A percentile compares a stretch with the other conserved stretches of the same genome.
These are phyloP conservation scores for Gavialis gangeticus DNA, from an alignment of 2,113 vertebrate species.

Conservation along the genomic window DNA sequence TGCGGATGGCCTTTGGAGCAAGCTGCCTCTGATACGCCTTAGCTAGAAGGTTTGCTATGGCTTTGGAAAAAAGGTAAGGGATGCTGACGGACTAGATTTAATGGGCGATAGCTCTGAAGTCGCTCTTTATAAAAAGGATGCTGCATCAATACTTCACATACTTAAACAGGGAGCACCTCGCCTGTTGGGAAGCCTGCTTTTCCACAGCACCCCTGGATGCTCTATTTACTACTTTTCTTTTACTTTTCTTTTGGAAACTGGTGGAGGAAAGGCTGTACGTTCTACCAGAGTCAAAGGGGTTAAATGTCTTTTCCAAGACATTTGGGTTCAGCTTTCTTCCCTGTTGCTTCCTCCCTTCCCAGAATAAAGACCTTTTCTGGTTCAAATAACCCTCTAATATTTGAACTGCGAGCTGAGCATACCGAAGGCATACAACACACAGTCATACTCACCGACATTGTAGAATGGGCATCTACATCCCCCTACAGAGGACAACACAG, in stretches of 20 bases:
- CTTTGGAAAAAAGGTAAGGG: not conserved
- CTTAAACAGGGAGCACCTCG: accelerated
- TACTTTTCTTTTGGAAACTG: not conserved
- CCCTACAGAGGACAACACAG: conserved; percentile 76
- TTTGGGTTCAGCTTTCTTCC: not conserved
- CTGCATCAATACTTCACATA: accelerated
- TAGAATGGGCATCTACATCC: conserved; percentile 74
- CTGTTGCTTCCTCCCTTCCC: not conserved
- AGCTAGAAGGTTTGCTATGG: not conserved
- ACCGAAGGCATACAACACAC: not conserved
- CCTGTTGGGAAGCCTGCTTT: not conserved
- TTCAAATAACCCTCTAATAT: not conserved
- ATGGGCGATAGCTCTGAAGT: not conserved
- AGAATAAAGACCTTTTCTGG: conserved; percentile 21
- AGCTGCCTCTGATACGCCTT: not conserved
- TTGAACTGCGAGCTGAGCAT: conserved; percentile 4
- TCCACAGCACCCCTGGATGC: accelerated
- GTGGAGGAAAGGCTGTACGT: not conserved
- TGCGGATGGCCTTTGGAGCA: not conserved
- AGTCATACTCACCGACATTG: conserved; percentile 80
- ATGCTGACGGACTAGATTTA: not conserved
- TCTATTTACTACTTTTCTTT: not conserved
- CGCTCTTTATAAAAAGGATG: not conserved
- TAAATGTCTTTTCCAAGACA: too few species aligned
- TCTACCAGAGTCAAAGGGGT: not conserved